These are phyloP conservation scores for Danio aesculapii DNA, from an alignment of 2,797 vertebrate species.

Conservation along the genomic window DNA sequence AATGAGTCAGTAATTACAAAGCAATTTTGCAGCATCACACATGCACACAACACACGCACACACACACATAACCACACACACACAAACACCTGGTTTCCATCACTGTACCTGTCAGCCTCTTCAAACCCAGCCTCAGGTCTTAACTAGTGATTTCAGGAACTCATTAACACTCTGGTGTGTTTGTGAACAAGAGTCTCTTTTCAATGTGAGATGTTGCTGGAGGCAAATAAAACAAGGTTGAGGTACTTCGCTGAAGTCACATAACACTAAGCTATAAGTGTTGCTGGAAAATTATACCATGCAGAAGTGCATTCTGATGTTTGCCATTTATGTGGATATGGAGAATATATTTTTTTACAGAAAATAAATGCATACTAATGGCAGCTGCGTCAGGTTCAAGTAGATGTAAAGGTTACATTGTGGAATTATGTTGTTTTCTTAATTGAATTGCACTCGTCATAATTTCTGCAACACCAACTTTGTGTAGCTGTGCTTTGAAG, in stretches of 20 bases:
- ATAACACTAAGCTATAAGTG: slow-evolving; percentile 55
- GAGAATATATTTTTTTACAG: not conserved
- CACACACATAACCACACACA: not conserved
- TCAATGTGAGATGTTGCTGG: slow-evolving; percentile 73
- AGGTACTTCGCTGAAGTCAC: slow-evolving; percentile 72
- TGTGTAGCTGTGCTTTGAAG: not conserved
- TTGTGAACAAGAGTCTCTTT: slow-evolving; percentile 62
- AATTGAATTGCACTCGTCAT: not conserved
- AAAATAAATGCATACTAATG: not conserved
- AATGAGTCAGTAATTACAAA: not conserved
- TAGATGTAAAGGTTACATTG: not conserved
- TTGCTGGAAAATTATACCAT: slow-evolving; percentile 14
- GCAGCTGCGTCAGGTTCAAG: not conserved
- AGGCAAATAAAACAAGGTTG: slow-evolving; percentile 69
- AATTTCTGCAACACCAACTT: not conserved
- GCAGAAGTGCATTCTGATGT: not conserved
- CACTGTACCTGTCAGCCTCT: slow-evolving; percentile 38
- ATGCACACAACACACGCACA: not conserved
- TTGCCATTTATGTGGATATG: not conserved
- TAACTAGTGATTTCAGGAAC: slow-evolving; percentile 65
- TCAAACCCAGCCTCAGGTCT: slow-evolving; percentile 58
- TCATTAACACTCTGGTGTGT: slow-evolving; percentile 73
- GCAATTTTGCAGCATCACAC: not conserved
- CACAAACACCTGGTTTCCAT: slow-evolving; percentile 28
- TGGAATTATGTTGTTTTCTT: not conserved